Evolutionary conservation across 2,888 invertebrate genomes (phyloP), one percentile per base, ranked within the genome.

Genomic region (Pseudococcus longispinus): DNA sequence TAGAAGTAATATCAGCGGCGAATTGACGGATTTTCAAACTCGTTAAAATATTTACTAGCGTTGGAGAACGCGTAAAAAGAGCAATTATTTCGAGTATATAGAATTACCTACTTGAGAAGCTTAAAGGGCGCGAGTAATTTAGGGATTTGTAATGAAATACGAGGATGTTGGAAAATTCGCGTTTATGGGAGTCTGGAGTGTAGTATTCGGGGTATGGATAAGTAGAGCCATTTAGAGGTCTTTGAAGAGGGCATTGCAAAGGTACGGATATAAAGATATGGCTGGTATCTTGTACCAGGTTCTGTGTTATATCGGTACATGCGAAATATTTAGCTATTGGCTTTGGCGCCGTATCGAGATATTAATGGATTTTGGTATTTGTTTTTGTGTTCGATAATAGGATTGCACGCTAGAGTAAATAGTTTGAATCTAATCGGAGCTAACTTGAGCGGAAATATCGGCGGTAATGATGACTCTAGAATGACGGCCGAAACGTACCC

Each of bases 401-500:
- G 95, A 92, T 93, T 95, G 92, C 95, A 95, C 92, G 92, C 96
- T 93, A 95, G 95, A 92, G 83, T 87, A 37, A 87, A 87, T 70
- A 95, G 95, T 93, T 80, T 80, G 77, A 95, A 95, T 94, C 80
- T 86, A 20, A 74, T 77, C 46, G 83, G 83, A 26, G 70, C 44
- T 37, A 82, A 91, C 93, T 94, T 89, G 92, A 46, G 87, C 91
- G 90, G 90, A 90, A 91, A 93, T 93, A 92, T 93, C 93, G 90
- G 92, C 92, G 92, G 92, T 93, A 93, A 93, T 93, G 93, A 88
- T 83, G 89, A 89, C 84, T 89, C 89, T 88, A 89, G 89, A 89
- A 90, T 90, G 90, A 90, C 90, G 88, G 90, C 90, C 87, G 90
- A 90, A 89, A 89, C 89, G 86, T 89, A 89, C 83, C 89, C 89